Base-by-base conservation (phyloP, 2,113 vertebrate genomes). In the Platysternon megacephalum region DNA sequence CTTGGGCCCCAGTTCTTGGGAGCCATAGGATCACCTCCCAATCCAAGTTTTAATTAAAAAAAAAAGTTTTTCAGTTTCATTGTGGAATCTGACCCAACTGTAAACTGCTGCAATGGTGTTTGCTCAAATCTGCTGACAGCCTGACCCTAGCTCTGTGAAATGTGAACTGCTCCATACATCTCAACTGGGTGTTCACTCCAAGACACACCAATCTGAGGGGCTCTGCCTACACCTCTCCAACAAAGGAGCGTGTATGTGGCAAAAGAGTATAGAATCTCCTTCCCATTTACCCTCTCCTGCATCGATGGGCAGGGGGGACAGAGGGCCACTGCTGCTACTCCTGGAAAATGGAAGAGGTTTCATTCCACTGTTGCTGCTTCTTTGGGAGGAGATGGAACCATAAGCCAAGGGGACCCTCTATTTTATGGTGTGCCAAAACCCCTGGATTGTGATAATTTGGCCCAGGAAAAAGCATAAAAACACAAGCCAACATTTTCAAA, bases 191-290 rank as follows among this genome's bases (percentile, higher is more conserved):
- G 61, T 68, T 68, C 35, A 68, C 35, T n/a, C 61, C 61, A n/a
- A 32, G 35, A 68, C 35, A 9, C 61, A 19, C 16, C 8, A 21
- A 17, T 21, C 61, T 68, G 35, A 68, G 35, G 61, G 14, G 8
- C 6, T 35, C 29, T 65, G 13, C 8, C 29, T 32, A 61, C 58
- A 35, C 14, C 32, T 35, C 32, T 65, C 32, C 58, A 65, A 35
- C 58, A 16, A 65, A 35, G 58, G 29, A 65, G 29, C 32, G 3
- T 17, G 14, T 35, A 65, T 35, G 14, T 13, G 58, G 13, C 14
- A 80, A 79, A 58, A 82, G 28, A 8, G 13, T 1, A 55, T 1
- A 28, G 0, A 0, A 1, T 12, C 10, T 85, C 84, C 16, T 19
- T 35, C 61, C 61, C 35, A n/a, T 16, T 88, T 9, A 68, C 0